phyloP scores from a whole-genome alignment of 2,888 invertebrate species.

The Drosophila aldrichi region DNA sequence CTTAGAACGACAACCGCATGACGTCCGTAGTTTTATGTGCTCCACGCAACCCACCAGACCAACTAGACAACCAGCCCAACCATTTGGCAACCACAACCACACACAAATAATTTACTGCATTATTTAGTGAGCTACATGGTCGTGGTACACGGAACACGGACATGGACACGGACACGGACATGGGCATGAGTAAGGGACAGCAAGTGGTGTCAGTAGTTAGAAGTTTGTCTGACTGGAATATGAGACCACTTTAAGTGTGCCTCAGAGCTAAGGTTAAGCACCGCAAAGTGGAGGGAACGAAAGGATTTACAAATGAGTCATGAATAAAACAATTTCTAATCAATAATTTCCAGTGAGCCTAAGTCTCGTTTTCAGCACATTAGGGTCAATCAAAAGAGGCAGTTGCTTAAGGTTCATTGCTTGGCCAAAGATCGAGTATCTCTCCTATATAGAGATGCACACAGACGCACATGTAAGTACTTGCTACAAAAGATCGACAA shows the following conservation, averaged over 20 bases:
- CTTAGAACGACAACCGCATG: conserved; percentile 27
- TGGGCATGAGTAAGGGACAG: conserved; percentile 14
- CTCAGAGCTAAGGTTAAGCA: conserved; percentile 64
- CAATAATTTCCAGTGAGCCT: conserved; percentile 22
- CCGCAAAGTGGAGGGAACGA: conserved; percentile 27
- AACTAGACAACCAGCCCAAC: neutral
- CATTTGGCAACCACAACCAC: conserved; percentile 31
- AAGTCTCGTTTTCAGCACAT: conserved; percentile 12
- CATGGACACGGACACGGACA: neutral
- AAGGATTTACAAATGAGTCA: conserved; percentile 13
- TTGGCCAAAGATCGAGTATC: conserved; percentile 57
- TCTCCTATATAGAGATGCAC: neutral
- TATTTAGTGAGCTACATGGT: conserved; percentile 51
- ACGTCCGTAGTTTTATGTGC: conserved; percentile 32
- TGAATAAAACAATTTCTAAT: conserved; percentile 31
- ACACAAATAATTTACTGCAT: conserved; percentile 53
- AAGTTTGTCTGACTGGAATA: conserved; percentile 41
- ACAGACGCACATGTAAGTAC: conserved; percentile 18
- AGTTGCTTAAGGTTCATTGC: conserved; percentile 35
- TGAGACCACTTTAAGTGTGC: conserved; percentile 62
- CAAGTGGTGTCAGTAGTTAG: conserved; percentile 38
- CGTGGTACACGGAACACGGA: conserved; percentile 8
- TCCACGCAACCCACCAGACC: conserved; percentile 6
- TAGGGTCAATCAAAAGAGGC: conserved; percentile 40
- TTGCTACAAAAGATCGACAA: conserved; percentile 39